Conservation (phyloP, 2,113 vertebrate species). For the Falco punctatus region DNA sequence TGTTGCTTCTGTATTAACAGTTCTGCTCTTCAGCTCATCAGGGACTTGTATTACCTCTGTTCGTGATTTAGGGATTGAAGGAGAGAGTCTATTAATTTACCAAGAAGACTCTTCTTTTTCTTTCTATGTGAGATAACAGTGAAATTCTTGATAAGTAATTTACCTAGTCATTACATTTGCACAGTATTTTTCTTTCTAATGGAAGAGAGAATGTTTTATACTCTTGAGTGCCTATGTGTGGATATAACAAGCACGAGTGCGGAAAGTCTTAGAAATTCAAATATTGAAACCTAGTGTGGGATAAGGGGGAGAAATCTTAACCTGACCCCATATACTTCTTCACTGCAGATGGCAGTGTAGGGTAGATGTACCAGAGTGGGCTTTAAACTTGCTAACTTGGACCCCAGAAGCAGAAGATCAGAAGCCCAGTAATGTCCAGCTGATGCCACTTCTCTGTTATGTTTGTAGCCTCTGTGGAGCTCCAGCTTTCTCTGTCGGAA, state of each 20-base stretch:
- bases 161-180: neutral
- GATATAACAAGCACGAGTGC: neutral
- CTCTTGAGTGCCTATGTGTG: neutral
- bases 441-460: neutral
- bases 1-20: neutral
- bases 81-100: neutral
- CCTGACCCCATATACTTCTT: neutral
- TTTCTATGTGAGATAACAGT: neutral
- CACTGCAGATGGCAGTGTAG: neutral
- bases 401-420: neutral
- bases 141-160: neutral
- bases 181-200: neutral
- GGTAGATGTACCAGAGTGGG: neutral
- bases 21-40: neutral
- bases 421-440: neutral
- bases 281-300: neutral
- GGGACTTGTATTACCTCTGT: neutral
- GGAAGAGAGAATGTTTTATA: neutral
- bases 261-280: neutral
- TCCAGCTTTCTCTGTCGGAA: neutral
- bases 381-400: neutral
- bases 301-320: neutral
- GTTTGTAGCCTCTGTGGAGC: neutral
- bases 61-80: neutral
- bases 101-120: neutral